Evolutionary conservation across 2,888 invertebrate genomes (phyloP), one percentile per base, ranked within the genome.

Genomic region (Pogonocherus hispidulus): DNA sequence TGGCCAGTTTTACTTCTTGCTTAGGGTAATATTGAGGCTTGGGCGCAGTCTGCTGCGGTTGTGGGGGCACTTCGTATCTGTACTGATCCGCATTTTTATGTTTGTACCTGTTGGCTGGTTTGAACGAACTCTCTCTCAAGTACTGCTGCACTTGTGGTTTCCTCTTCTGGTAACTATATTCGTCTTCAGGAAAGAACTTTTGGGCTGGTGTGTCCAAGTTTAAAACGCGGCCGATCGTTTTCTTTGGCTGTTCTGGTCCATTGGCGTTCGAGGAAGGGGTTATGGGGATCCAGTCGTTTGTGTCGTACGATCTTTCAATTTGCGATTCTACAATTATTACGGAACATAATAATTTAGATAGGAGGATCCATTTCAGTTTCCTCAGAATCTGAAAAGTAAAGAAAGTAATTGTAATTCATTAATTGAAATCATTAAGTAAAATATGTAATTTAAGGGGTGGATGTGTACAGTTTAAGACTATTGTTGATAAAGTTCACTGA

Each of bases 231-330:
- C 81, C 83, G 6, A 79, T 79, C 19, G 84, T 82, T 75, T 79
- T 47, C 51, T 59, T 72, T 51, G 23, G 47, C 52, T 56, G 16
- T 46, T 65, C 66, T n/a, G 16, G 20, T 18, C n/a, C n/a, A n/a
- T n/a, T n/a, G 51, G 51, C 84, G 82, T 9, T 82, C 0, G 84
- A 16, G 14, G 51, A 9, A 32, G 85, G 81, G 8, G 83, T 78
- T 14, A 90, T 81, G 11, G 90, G 90, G 63, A 90, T 86, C 90
- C 90, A 90, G 65, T 90, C 90, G 69, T 82, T 85, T 18, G 82
- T 81, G 69, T 84, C 84, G 68, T 84, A 84, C 2, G 80, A 75
- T 72, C 75, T 62, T 8, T 47, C 70, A 47, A 72, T 69, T 68
- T 74, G 72, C 5, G 65, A 63, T 41, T 35, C 35, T n/a, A 55